Conservation (phyloP, 2,888 invertebrate genomes). For the Lottia gigantea region DNA sequence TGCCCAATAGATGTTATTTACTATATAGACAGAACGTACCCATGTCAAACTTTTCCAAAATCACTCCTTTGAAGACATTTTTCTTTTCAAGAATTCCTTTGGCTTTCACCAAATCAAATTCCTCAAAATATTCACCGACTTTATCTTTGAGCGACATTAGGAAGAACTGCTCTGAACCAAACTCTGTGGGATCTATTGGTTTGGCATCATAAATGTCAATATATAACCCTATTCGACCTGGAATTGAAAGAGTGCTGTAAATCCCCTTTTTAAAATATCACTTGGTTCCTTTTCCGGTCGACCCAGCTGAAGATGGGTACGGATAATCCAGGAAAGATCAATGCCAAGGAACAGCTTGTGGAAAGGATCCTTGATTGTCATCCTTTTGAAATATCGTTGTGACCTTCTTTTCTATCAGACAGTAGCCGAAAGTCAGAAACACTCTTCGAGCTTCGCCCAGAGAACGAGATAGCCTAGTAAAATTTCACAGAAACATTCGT, state of each 20-base stretch:
- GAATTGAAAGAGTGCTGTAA: neutral
- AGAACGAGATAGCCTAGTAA: too few relatives aligned
- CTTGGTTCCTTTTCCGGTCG: neutral
- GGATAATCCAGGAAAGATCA: too few relatives aligned
- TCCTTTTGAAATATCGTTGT: too few relatives aligned
- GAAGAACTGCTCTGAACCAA: conserved; percentile 55
- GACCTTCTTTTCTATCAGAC: too few relatives aligned
- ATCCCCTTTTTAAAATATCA: neutral
- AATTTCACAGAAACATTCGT: too few relatives aligned
- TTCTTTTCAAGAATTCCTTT: conserved; percentile 46
- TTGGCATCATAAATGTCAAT: conserved; percentile 51
- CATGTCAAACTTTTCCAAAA: conserved; percentile 51
- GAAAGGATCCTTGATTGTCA: too few relatives aligned
- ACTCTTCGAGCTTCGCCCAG: too few relatives aligned
- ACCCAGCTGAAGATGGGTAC: too few relatives aligned
- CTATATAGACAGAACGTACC: conserved; percentile 32
- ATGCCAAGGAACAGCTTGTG: neutral
- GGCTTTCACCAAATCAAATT: conserved; percentile 44
- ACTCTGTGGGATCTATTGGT: conserved; percentile 38
- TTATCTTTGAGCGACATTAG: conserved; percentile 49
- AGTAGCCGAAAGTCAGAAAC: too few relatives aligned
- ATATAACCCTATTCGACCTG: conserved; percentile 56
- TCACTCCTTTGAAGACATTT: conserved; percentile 41
- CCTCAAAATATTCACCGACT: conserved; percentile 41
- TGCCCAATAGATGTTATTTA: too few relatives aligned